Conservation (phyloP, 2,797 vertebrate genomes). For the Hafferia zeledoni region DNA sequence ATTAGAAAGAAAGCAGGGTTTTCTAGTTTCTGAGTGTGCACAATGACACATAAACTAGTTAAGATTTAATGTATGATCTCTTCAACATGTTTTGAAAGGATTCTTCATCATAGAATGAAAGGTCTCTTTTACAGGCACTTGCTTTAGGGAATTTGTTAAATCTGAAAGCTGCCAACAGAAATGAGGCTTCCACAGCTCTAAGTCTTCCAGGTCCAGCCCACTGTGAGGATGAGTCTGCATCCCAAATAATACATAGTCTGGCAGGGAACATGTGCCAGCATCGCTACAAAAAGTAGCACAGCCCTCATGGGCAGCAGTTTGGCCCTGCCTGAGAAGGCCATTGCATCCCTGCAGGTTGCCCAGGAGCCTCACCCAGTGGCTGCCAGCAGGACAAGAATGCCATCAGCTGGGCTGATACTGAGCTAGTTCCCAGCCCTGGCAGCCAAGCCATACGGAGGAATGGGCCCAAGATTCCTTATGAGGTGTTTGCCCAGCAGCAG, state of each 20-base stretch:
- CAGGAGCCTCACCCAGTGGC: neutral
- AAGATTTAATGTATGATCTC: neutral
- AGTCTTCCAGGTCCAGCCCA: neutral
- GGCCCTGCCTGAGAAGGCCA: neutral
- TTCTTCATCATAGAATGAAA: neutral
- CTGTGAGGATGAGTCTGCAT: neutral
- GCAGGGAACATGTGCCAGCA: accelerated
- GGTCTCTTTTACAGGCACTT: neutral
- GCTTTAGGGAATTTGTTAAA: neutral
- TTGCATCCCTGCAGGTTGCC: neutral
- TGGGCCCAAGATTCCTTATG: neutral
- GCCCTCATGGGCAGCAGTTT: accelerated
- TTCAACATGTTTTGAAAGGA: neutral
- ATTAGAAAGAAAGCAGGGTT: neutral
- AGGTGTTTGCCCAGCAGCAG: neutral
- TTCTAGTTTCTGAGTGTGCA: neutral
- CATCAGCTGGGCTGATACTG: neutral
- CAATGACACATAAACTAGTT: neutral
- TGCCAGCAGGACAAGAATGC: neutral
- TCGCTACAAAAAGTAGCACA: neutral
- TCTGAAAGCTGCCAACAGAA: neutral
- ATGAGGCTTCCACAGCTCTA: accelerated
- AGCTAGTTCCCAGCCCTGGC: accelerated
- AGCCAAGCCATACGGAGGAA: neutral
- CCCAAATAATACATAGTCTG: neutral